Evolutionary conservation across 1,140 invertebrate genomes (phyloP), one percentile per base, ranked within the genome.

Genomic region (Achatina immaculata): DNA sequence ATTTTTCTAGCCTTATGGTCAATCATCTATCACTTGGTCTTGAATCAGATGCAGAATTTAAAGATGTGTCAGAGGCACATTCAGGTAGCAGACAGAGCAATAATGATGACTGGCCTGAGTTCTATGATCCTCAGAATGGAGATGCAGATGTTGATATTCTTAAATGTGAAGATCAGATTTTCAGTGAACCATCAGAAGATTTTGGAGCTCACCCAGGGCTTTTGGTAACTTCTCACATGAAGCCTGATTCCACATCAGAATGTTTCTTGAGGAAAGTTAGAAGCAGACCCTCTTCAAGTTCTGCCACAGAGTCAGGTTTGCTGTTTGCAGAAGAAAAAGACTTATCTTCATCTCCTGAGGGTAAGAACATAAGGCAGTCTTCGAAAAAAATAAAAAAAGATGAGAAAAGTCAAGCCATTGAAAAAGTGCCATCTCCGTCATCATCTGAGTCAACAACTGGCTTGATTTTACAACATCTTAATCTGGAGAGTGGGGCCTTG

Each of bases 171-270:
- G 83, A 84, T 21, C 62, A 80, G 36, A 73, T 83, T 43, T 43
- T 81, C 36, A 74, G 28, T 66, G 85, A 87, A 76, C 81, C 85
- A 34, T 6, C 74, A 24, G 87, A 87, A 76, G 86, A 86, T 74
- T 85, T 86, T 55, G 74, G 51, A 21, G 84, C 82, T 66, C 28
- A 51, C 21, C 73, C 83, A 21, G 73, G 80, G 36, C 16, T 82
- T 11, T 38, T 66, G 9, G 73, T 73, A n/a, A 65, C 65, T n/a
- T 62, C 79, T n/a, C 38, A 72, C 0, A 28, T 77, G 21, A 81
- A 72, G 45, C 55, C 82, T n/a, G 45, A 62, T 43, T 82, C 74
- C 28, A 82, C 81, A n/a, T 78, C 82, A 7, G 78, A 82, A 51
- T 34, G 31, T 48, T 43, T 84, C 42, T 75, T 43, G 36, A 75